Base-by-base conservation (phyloP, 2,888 invertebrate genomes). In the Diarsia brunnea region DNA sequence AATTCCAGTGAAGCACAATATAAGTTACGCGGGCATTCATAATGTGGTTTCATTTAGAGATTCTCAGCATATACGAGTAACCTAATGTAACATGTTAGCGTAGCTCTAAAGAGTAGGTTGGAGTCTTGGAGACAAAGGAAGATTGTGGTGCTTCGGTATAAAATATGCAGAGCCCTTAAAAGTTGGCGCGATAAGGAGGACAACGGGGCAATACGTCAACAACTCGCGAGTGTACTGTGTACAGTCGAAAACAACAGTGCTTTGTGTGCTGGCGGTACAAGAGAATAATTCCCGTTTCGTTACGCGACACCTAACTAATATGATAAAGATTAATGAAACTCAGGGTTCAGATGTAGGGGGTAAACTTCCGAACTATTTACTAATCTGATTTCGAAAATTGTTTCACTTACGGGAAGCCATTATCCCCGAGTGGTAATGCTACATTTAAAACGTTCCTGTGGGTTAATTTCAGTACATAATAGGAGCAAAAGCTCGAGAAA, bases 91-190 rank as follows among this genome's bases (percentile, higher is more conserved):
- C 69, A 78, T 73, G 74, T 76, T 71, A 73, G 63, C 60, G n/a
- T 73, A 49, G n/a, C 51, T 70, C 75, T 70, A 43, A n/a, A 79
- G 70, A 78, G 77, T 83, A 76, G 67, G 51, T 69, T 38, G 38
- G 38, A 7, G 38, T 38, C 38, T 38, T 75, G 51, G 60, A 61
- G 47, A 79, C 77, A 87, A 82, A 77, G 47, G 73, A 76, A 79
- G 70, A 84, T 82, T 70, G 65, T 51, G 74, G 69, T 75, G 58
- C 60, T 70, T 58, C 31, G 65, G 60, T 24, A 70, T 84, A 73
- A 81, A 86, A 78, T 83, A 85, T 83, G 83, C 65, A 83, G 69
- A 61, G 55, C 60, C 61, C 80, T 77, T 75, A 78, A 82, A 84
- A 84, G 85, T 84, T 79, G 38, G 12, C 63, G 70, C 72, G 83